Evolutionary conservation across 2,797 vertebrate species (phyloP), one percentile per base, ranked within the genome.

Genomic region (Naso thynnoides): DNA sequence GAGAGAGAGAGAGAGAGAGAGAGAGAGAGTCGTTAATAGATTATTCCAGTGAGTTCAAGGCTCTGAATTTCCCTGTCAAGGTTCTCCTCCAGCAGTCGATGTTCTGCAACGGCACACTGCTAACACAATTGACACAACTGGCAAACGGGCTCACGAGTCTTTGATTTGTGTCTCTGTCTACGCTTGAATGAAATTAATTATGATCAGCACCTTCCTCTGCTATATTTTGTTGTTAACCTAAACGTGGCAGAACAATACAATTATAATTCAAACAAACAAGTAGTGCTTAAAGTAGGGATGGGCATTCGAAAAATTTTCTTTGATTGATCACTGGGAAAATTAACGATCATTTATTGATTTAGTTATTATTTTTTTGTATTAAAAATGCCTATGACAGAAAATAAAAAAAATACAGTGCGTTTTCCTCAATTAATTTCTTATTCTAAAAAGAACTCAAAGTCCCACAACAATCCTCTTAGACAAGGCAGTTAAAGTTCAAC

Each of bases 11-110:
- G 0, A 0, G 57, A n/a, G 41, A 50, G 9, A 3, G 13, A 42
- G 9, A 52, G 47, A 44, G 29, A 56, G 0, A 0, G 57, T n/a
- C n/a, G n/a, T n/a, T n/a, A n/a, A 31, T 39, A 45, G 52, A 55
- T 76, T 61, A 45, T 54, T 70, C 5, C 10, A 70, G 38, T 60
- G 70, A 52, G 71, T 72, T 72, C 57, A 49, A 54, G 76, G 19
- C 42, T 41, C 24, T 27, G 19, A 7, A n/a, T 63, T 79, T 54
- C 14, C 6, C 41, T 76, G 59, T 59, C 41, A 49, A 66, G 4
- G 50, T 66, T 68, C 33, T 59, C 38, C 31, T 53, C 6, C 33
- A 66, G 63, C 61, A 54, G 44, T 15, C 53, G 0, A 23, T 29
- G 23, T 56, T 65, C 55, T 49, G 19, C 62, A 60, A n/a, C 19